Percentiles rank a stretch among this genome's conserved stretches.
These are phyloP conservation scores for Achatina immaculata DNA, from an alignment of 1,140 invertebrate genomes.

Conservation along the genomic window DNA sequence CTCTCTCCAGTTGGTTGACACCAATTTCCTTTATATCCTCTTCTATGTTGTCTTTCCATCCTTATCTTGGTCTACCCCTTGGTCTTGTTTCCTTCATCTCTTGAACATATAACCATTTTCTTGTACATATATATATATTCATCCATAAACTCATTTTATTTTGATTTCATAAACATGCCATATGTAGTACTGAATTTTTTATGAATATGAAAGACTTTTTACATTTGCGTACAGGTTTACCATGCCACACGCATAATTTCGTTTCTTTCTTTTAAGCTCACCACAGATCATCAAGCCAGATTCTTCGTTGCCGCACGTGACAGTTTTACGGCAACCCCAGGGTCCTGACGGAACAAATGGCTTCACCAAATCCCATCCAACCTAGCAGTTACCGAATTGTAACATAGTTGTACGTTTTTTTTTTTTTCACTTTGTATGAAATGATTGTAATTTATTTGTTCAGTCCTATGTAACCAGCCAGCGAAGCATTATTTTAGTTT, in stretches of 20 bases:
- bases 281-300: slow-evolving; percentile 21
- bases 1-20: too few species aligned
- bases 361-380: slow-evolving; percentile 41
- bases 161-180: background rate
- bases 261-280: slow-evolving; percentile 7
- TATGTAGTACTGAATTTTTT: background rate
- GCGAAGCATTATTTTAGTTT: too few species aligned
- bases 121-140: too few species aligned
- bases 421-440: background rate
- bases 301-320: background rate
- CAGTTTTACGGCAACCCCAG: slow-evolving; percentile 50
- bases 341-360: slow-evolving; percentile 59
- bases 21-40: too few species aligned
- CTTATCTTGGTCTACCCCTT: too few species aligned
- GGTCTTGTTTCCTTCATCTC: too few species aligned
- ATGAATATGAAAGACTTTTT: background rate
- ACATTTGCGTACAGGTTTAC: background rate
- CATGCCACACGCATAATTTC: background rate
- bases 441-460: too few species aligned
- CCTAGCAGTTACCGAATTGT: background rate
- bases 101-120: too few species aligned
- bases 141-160: background rate
- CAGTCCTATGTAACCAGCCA: too few species aligned
- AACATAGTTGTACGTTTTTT: too few species aligned
- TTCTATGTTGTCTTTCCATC: too few species aligned